A percentile compares a stretch with the other conserved stretches of the same genome.
Evolutionary conservation across 2,888 invertebrate species (phyloP).

Genomic region (Schizaphis graminum): DNA sequence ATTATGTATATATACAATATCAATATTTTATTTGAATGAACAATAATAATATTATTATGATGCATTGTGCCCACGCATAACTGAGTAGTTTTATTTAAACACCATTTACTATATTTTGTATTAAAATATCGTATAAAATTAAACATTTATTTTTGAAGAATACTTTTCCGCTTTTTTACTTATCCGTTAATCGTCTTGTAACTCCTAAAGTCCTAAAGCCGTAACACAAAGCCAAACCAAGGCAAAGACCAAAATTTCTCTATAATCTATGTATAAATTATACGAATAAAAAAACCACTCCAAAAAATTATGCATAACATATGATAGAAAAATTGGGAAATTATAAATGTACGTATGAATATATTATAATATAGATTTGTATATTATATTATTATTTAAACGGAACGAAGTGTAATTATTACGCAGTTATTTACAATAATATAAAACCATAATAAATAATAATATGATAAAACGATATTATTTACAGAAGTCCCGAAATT

Average conservation of each 20-base stretch:
- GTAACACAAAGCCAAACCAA: background rate
- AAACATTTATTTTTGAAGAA: background rate
- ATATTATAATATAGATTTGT: background rate
- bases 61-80: background rate
- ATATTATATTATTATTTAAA: background rate
- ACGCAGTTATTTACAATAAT: background rate
- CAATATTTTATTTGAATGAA: conserved; percentile 4
- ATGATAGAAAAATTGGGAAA: background rate
- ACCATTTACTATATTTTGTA: background rate
- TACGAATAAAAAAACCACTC: background rate
- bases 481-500: background rate
- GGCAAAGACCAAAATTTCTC: background rate
- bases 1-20: background rate
- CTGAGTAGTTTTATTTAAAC: background rate
- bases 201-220: too few species aligned
- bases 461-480: background rate
- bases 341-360: background rate
- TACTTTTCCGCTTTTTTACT: background rate
- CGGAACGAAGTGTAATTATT: background rate
- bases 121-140: background rate
- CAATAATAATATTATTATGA: background rate
- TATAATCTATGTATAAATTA: too few species aligned
- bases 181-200: background rate
- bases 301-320: background rate
- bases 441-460: background rate